Evolutionary conservation across 92 coral and sea anemone species (phyloP).

Genomic region (Blastomussa wellsi): DNA sequence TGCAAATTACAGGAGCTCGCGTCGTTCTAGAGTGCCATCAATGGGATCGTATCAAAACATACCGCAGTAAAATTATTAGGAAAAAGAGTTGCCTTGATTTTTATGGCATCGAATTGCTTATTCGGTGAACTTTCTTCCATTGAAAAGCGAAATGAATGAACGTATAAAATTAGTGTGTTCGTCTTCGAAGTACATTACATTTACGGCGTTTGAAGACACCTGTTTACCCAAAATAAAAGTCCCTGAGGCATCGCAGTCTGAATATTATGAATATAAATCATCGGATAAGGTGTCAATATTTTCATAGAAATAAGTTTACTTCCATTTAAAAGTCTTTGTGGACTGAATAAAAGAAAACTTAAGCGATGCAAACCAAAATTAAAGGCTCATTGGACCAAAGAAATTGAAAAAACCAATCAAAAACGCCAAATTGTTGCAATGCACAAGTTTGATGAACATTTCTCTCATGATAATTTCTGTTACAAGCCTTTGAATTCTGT

Average conservation of each 20-base stretch:
- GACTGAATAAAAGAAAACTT: neutral
- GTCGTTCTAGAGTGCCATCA: neutral
- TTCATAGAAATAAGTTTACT: neutral
- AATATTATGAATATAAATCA: neutral
- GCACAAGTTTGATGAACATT: neutral
- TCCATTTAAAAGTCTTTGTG: neutral
- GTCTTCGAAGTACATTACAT: neutral
- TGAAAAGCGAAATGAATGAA: too few species aligned
- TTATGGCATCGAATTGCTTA: too few species aligned
- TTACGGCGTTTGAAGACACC: neutral
- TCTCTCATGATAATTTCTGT: neutral
- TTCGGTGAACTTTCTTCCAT: too few species aligned
- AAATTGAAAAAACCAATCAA: neutral
- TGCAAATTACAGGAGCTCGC: neutral
- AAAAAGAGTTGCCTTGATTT: too few species aligned
- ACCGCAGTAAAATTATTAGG: neutral
- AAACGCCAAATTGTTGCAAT: neutral
- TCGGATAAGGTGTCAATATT: neutral
- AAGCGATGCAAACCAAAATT: neutral
- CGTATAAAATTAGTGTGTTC: too few species aligned
- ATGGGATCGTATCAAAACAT: neutral
- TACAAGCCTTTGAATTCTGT: neutral
- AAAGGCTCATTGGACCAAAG: neutral
- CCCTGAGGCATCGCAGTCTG: neutral
- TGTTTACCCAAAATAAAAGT: neutral